Conservation (phyloP, 2,113 vertebrate genomes). For the Plectropomus leopardus region DNA sequence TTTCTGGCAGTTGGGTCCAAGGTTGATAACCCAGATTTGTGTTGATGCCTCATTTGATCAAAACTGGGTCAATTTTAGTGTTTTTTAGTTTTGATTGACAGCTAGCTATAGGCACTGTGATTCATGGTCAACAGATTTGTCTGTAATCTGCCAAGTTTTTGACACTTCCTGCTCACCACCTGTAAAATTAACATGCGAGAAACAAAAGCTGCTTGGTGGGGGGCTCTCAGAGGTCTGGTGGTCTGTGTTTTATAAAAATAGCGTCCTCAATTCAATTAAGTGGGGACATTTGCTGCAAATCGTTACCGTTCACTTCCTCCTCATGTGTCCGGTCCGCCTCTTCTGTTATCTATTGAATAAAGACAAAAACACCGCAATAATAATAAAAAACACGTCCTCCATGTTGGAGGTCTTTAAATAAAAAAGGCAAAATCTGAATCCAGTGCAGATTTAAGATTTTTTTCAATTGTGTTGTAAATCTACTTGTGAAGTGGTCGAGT, state of each 20-base stretch:
- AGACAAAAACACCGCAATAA: no score
- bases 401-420: slow-evolving; percentile 3
- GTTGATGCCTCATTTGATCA: no score
- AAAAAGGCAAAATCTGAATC: slow-evolving; percentile 16
- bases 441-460: slow-evolving; percentile 14
- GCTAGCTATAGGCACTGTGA: no score
- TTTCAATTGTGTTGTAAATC: slow-evolving; percentile 43
- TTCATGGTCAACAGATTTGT: no score
- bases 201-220: background rate
- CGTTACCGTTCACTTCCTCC: no score
- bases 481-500: slow-evolving; percentile 53
- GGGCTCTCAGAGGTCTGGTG: background rate
- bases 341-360: background rate
- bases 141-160: background rate
- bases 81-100: no score
- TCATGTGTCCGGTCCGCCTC: background rate
- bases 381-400: background rate
- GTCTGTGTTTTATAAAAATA: background rate
- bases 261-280: background rate
- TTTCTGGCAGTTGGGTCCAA: no score
- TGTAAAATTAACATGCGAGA: background rate
- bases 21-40: no score
- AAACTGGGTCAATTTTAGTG: no score
- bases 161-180: background rate
- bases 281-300: no score